A percentile compares a stretch with the other conserved stretches of the same genome.
These are phyloP conservation scores for Listrodromus nycthemerus DNA, from an alignment of 2,888 invertebrate genomes.

Conservation along the genomic window DNA sequence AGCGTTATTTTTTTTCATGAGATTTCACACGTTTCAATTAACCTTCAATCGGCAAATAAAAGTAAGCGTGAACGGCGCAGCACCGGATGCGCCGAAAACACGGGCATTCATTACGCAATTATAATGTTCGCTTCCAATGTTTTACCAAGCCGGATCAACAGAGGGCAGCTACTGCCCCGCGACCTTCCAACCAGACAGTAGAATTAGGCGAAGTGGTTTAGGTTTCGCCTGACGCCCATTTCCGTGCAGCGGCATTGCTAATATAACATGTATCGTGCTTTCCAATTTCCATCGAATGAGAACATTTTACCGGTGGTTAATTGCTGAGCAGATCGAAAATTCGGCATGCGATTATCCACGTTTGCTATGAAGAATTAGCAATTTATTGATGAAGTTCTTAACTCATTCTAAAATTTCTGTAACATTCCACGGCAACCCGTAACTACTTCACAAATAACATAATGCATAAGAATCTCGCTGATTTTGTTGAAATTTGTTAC, in stretches of 20 bases:
- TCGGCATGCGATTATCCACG: constrained; percentile 37
- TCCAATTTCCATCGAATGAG: constrained; percentile 38
- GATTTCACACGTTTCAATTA: neutral
- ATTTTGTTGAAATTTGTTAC: neutral
- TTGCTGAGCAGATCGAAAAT: constrained; percentile 45
- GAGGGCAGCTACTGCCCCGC: neutral
- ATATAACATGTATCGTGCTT: constrained; percentile 53
- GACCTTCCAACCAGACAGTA: constrained; percentile 27
- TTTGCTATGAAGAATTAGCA: constrained; percentile 8
- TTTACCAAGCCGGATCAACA: constrained; percentile 30
- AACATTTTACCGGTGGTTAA: constrained; percentile 41
- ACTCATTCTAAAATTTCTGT: neutral
- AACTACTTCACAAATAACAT: neutral
- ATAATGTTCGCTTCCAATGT: constrained; percentile 38
- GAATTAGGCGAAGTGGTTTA: constrained; percentile 43
- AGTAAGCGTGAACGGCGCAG: constrained; percentile 1
- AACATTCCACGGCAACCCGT: neutral
- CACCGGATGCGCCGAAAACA: constrained; percentile 30
- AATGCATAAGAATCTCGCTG: neutral
- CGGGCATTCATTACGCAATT: constrained; percentile 42
- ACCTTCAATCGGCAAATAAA: neutral
- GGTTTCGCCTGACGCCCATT: constrained; percentile 44
- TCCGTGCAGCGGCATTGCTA: constrained; percentile 55
- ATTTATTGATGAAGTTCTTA: neutral
- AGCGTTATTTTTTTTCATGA: neutral